Evolutionary conservation across 1,140 invertebrate species (phyloP), one percentile per base, ranked within the genome.

Genomic region (Leptopilina clavipes): DNA sequence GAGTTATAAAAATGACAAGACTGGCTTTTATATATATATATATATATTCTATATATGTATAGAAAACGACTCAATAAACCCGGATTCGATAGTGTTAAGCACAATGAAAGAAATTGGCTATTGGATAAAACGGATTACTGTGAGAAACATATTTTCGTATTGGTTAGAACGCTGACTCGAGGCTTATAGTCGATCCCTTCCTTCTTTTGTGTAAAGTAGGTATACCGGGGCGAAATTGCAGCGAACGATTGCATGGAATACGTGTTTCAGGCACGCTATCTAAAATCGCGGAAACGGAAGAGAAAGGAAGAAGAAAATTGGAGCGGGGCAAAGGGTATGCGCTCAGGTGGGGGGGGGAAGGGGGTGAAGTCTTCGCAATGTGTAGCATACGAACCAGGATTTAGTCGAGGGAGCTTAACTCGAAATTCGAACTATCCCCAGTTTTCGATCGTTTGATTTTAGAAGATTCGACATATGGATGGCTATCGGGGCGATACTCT

Each of bases 261-360:
- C 59, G 59, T 65, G 59, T 65, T 65, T 65, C 59, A 65, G 59
- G 59, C 59, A 65, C 59, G 59, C 59, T 65, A 65, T 65, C 59
- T 65, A 65, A 65, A 65, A 65, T 65, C 59, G 59, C 59, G 59
- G 59, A 65, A 65, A 65, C 59, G 59, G 59, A 65, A 65, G 59
- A 65, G 59, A 65, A 65, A 14, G 5, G 59, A 65, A 65, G 59
- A 65, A 65, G 59, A 71, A 71, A 71, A 48, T 71, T 71, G 70
- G 70, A 18, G 40, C 10, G 70, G 44, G 40, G 70, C 10, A 65
- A 65, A 65, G 11, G 59, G 59, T n/a, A 2, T n/a, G 48, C 14
- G 11, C 10, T n/a, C 12, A 48, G 3, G 11, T 7, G 37, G 8
- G 37, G 0, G 6, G 9, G 7, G 7, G 7, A 40, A 40, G 37